Evolutionary conservation across 2,797 vertebrate genomes (phyloP), one percentile per base, ranked within the genome.

Genomic region (Gallinago solitaria): DNA sequence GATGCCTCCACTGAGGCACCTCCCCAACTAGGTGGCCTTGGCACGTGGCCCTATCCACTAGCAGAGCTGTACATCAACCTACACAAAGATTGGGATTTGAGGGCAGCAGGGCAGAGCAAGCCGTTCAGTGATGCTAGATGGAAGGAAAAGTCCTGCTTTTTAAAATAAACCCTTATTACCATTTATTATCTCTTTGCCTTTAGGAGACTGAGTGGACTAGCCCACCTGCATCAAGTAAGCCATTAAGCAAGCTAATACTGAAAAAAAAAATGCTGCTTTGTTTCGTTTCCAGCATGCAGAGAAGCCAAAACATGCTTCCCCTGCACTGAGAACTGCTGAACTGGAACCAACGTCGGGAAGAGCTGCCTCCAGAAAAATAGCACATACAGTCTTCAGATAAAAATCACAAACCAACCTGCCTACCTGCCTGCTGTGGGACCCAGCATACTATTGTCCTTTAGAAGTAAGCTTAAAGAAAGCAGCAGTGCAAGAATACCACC

Each of bases 261-360:
- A 39, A 39, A 39, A 39, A 21, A 37, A 39, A 21, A 37, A 16
- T 1, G 2, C 60, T 70, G 78, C 9, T 90, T 73, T 83, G 74
- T 57, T 94, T 89, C 33, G 59, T 77, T 94, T 76, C 71, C 14
- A 6, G 35, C 64, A 69, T 1, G 18, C 37, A 82, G 25, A 82
- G 51, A 87, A 83, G 67, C 54, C 94, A 96, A 90, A 92, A 79
- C 54, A 48, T 16, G 54, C 59, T 92, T 89, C 32, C 63, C 32
- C 32, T 90, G 17, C 32, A 28, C 89, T 82, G 82, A 71, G 84
- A 95, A 92, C 60, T 85, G 68, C 84, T 87, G 63, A 95, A 76
- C 75, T 85, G 81, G 64, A 90, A 97, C 93, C 43, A 76, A 87
- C 89, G 63, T 54, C 0, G 0, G 63, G 71, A 92, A 79, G 32